Conservation (phyloP, 2,797 vertebrate genomes). For the Epinephelus malabaricus region DNA sequence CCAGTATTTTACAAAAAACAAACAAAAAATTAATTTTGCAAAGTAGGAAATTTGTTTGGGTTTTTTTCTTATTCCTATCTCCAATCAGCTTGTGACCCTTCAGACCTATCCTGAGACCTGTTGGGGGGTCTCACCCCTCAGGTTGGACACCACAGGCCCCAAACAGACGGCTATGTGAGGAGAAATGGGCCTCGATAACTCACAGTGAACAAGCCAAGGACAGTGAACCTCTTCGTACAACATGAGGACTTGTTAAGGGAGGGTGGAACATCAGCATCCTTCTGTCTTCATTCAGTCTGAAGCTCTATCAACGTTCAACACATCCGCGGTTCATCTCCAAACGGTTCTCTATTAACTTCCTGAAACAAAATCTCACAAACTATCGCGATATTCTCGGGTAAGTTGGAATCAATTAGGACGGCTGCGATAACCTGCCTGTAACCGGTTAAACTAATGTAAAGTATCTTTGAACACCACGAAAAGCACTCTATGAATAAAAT, state of each 20-base stretch:
- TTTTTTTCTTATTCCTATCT: neutral
- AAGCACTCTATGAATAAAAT: no score
- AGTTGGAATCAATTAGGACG: neutral
- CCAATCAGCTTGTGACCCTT: conserved; percentile 13
- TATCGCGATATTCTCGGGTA: neutral
- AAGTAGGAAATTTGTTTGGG: no score
- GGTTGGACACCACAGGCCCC: neutral
- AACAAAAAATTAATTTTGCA: no score
- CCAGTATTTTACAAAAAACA: no score
- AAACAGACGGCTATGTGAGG: neutral
- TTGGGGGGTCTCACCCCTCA: neutral
- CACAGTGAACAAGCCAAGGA: conserved; percentile 16
- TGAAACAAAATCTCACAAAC: neutral
- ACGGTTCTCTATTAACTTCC: neutral
- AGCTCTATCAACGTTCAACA: neutral
- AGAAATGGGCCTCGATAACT: conserved; percentile 7
- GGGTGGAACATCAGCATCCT: no score
- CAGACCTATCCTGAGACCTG: neutral
- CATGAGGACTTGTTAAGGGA: no score
- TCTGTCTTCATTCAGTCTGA: no score
- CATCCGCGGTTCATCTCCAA: neutral
- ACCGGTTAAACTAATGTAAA: no score
- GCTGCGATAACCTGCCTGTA: rapidly evolving
- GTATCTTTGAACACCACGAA: no score
- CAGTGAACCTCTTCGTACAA: neutral